These are phyloP conservation scores for Paramormyrops kingsleyae DNA, from an alignment of 2,113 vertebrate species.

Conservation along the genomic window DNA sequence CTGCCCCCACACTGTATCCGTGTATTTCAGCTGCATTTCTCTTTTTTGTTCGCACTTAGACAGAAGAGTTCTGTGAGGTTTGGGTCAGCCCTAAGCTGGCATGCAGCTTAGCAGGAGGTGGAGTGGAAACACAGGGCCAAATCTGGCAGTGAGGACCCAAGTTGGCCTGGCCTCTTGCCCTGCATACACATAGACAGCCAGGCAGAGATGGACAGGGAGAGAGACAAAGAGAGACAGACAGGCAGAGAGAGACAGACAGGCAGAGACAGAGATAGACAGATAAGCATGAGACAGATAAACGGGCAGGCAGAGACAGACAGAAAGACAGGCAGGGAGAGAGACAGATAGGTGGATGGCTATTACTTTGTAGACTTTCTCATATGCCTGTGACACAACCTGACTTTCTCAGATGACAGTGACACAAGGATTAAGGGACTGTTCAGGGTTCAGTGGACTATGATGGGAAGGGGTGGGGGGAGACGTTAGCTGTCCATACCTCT, in stretches of 20 bases:
- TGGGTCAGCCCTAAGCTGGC: constrained; percentile 9
- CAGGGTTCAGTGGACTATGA: neutral
- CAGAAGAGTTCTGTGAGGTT: neutral
- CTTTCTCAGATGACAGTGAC: neutral
- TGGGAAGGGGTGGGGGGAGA: neutral
- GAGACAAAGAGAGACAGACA: neutral
- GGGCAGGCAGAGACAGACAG: neutral
- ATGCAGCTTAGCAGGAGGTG: neutral
- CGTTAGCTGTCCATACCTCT: neutral
- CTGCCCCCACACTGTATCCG: neutral
- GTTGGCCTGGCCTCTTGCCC: neutral
- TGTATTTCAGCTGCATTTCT: neutral
- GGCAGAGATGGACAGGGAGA: neutral
- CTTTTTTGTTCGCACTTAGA: neutral
- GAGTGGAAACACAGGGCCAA: neutral
- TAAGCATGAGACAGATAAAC: neutral
- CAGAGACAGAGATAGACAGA: neutral
- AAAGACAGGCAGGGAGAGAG: neutral
- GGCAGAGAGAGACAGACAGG: neutral
- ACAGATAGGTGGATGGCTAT: neutral
- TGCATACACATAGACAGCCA: neutral
- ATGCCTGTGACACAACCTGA: neutral
- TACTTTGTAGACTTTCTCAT: neutral
- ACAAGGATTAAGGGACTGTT: neutral
- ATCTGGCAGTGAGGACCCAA: neutral